phyloP scores from a whole-genome alignment of 2,888 invertebrate genomes.

The Drosophila seclusa region DNA sequence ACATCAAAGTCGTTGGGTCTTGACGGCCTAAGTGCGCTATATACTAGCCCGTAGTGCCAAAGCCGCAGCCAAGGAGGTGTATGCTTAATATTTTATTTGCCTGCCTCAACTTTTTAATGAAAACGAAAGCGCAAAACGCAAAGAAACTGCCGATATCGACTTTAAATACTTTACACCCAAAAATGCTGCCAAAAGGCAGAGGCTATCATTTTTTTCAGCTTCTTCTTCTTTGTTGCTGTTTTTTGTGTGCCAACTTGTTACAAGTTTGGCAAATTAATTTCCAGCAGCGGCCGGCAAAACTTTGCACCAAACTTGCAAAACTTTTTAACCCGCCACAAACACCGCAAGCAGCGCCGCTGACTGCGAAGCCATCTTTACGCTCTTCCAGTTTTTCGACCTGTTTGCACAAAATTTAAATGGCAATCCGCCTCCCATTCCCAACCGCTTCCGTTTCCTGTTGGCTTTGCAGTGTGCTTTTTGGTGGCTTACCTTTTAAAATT shows the following conservation, averaged over 20 bases:
- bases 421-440: conserved; percentile 32
- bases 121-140: conserved; percentile 48
- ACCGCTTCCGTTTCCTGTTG: conserved; percentile 65
- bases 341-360: conserved; percentile 65
- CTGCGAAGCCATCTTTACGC: conserved; percentile 73
- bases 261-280: conserved; percentile 81
- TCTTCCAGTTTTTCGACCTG: conserved; percentile 80
- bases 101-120: conserved; percentile 71
- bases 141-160: conserved; percentile 40
- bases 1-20: conserved; percentile 45
- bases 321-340: conserved; percentile 79
- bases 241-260: conserved; percentile 68
- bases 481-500: conserved; percentile 75
- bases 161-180: conserved; percentile 54
- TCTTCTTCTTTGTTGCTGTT: conserved; percentile 31
- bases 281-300: conserved; percentile 74
- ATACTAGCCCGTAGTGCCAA: conserved; percentile 12
- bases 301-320: conserved; percentile 72
- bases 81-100: conserved; percentile 71
- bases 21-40: conserved; percentile 14
- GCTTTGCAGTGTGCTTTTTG: conserved; percentile 56
- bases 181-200: conserved; percentile 56
- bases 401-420: conserved; percentile 80
- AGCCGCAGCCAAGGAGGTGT: conserved; percentile 41
- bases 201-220: conserved; percentile 27